Evolutionary conservation across 2,888 invertebrate species (phyloP), one percentile per base, ranked within the genome.

Genomic region (Heteromyza rotundicornis): DNA sequence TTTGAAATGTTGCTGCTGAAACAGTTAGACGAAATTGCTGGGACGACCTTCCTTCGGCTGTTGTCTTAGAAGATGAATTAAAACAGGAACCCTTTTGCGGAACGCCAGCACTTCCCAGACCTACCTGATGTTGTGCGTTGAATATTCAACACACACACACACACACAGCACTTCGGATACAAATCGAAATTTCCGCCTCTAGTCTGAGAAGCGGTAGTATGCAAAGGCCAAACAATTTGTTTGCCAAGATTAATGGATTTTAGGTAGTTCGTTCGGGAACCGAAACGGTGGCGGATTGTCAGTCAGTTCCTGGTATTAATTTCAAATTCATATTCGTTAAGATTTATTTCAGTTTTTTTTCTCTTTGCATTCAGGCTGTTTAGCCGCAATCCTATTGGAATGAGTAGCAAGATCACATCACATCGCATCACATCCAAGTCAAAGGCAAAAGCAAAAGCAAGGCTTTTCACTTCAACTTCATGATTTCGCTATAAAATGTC

Each of bases 221-320:
- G 14, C 40, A 10, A 40, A 40, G 14, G 47, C 47, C 55, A 50
- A 58, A 60, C 59, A 63, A 60, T 60, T 60, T 63, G 59, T 60
- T 52, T n/a, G 23, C 27, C 22, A 23, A 74, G 74, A 74, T 74
- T 67, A 76, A 74, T 77, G 77, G 69, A 63, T 64, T 64, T 64
- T 57, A 36, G 54, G 54, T 35, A 19, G 44, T 40, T 20, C 49
- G 35, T 51, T 12, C 22, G n/a, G 53, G 23, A 27, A 44, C 57
- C 59, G 64, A 55, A 69, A 63, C 74, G 64, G 74, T 74, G 77
- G 74, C 74, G 77, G 75, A 75, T 59, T 75, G 76, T 74, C 74
- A 64, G 77, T 77, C 74, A 74, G 77, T 74, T 74, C 74, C 64
- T 61, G 73, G 74, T 77, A 74, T 77, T 74, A 71, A 77, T 77